A percentile compares a stretch with the other conserved stretches of the same genome.
Conservation (phyloP, 1,140 invertebrate species). For the Caerostris darwini region DNA sequence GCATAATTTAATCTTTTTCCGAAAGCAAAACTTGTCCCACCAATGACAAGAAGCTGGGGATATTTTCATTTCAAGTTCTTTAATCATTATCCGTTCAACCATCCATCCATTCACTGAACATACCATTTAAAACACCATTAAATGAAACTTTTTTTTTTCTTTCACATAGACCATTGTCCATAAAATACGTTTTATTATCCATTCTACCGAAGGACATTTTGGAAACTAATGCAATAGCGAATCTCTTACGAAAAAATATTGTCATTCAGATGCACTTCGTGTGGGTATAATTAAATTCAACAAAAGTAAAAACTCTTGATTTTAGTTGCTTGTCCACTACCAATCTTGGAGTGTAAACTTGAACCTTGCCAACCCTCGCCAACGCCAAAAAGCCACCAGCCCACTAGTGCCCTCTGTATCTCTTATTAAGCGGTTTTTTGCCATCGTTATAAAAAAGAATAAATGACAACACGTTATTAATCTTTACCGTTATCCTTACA, state of each 20-base stretch:
- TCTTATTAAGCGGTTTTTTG: not conserved
- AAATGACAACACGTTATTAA: not conserved
- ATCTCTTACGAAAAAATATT: no score
- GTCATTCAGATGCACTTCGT: not conserved
- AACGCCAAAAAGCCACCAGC: not conserved
- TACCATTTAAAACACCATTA: not conserved
- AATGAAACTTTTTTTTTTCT: not conserved
- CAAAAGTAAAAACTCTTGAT: not conserved
- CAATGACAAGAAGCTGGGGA: not conserved
- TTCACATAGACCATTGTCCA: no score
- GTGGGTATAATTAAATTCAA: not conserved
- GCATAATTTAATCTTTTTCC: not conserved
- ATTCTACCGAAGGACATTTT: no score
- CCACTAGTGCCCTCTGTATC: not conserved
- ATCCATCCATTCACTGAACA: not conserved
- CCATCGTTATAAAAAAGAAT: not conserved
- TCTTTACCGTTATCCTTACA: not conserved
- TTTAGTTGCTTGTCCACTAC: not conserved
- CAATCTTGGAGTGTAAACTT: not conserved
- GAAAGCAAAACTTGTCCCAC: not conserved
- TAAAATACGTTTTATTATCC: no score
- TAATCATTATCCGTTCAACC: not conserved
- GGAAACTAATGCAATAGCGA: no score
- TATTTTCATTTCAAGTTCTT: not conserved
- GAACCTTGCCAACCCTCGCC: slow-evolving; percentile 49